These are phyloP conservation scores for Rhodophaea formosa DNA, from an alignment of 2,888 invertebrate species.

Conservation along the genomic window DNA sequence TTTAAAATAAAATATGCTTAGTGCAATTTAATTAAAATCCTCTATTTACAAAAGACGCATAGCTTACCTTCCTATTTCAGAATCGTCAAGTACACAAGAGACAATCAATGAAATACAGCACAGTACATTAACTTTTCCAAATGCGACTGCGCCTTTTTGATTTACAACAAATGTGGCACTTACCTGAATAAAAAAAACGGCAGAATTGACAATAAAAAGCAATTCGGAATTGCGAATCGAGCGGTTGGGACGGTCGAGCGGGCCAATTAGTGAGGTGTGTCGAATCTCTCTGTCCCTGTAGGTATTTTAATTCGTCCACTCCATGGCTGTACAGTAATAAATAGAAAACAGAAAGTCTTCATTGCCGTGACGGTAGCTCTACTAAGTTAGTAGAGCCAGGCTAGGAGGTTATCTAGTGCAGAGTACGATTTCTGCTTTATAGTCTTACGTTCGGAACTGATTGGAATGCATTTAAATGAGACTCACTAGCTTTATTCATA, in stretches of 20 bases:
- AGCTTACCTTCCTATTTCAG: too few species aligned
- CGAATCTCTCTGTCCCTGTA: slow-evolving; percentile 48
- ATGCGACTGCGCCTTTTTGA: not conserved
- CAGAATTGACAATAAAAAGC: slow-evolving; percentile 10
- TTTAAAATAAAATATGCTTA: too few species aligned
- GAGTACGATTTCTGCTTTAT: too few species aligned
- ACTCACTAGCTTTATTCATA: too few species aligned
- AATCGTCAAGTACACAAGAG: not conserved
- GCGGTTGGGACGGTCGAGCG: slow-evolving; percentile 45
- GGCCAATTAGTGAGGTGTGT: slow-evolving; percentile 62
- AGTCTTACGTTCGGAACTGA: too few species aligned
- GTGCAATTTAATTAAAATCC: too few species aligned
- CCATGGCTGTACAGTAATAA: slow-evolving; percentile 16
- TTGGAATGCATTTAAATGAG: too few species aligned
- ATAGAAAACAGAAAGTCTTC: slow-evolving; percentile 5
- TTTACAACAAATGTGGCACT: slow-evolving; percentile 7
- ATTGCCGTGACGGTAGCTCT: not conserved
- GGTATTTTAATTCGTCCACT: slow-evolving; percentile 52
- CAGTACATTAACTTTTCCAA: not conserved
- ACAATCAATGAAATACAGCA: not conserved
- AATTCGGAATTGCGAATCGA: slow-evolving; percentile 35
- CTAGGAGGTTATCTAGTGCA: too few species aligned
- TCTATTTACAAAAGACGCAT: too few species aligned
- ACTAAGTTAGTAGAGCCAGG: too few species aligned
- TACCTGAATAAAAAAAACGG: slow-evolving; percentile 4